Evolutionary conservation across 2,888 invertebrate genomes (phyloP).

Genomic region (Sabellastarte sp.): DNA sequence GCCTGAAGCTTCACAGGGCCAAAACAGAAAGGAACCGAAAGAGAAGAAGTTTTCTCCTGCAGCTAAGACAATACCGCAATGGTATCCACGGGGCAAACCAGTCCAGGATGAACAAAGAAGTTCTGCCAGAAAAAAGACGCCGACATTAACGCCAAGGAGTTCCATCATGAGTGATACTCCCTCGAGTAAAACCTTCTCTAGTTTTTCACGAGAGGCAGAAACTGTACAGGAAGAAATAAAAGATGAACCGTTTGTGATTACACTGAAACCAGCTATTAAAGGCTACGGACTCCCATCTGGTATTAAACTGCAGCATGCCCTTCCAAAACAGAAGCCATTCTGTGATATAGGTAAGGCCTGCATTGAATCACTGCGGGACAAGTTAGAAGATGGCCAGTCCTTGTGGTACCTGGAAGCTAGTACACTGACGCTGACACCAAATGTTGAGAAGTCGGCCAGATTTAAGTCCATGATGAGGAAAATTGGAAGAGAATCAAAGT

Average conservation of each 20-base stretch:
- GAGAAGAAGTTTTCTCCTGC: too few species aligned
- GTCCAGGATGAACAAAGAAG: too few species aligned
- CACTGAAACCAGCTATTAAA: neutral
- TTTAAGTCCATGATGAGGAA: neutral
- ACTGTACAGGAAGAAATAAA: too few species aligned
- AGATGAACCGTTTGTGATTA: neutral
- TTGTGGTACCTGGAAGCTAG: constrained; percentile 11
- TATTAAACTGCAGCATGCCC: constrained; percentile 6
- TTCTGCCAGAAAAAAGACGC: too few species aligned
- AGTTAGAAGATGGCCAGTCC: constrained; percentile 6
- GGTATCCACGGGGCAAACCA: too few species aligned
- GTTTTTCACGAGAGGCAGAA: too few species aligned
- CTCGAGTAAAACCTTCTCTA: too few species aligned
- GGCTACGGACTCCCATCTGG: constrained; percentile 6
- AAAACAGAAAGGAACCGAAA: too few species aligned
- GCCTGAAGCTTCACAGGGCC: too few species aligned
- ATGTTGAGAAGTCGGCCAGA: constrained; percentile 2
- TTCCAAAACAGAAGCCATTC: constrained; percentile 8
- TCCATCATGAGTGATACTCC: too few species aligned
- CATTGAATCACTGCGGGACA: neutral
- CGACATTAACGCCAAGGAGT: too few species aligned
- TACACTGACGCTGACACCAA: neutral
- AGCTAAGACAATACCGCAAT: too few species aligned
- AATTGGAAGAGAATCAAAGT: neutral
- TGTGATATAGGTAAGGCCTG: constrained; percentile 2